phyloP scores from a whole-genome alignment of 2,888 invertebrate species.

The Limenitis camilla region DNA sequence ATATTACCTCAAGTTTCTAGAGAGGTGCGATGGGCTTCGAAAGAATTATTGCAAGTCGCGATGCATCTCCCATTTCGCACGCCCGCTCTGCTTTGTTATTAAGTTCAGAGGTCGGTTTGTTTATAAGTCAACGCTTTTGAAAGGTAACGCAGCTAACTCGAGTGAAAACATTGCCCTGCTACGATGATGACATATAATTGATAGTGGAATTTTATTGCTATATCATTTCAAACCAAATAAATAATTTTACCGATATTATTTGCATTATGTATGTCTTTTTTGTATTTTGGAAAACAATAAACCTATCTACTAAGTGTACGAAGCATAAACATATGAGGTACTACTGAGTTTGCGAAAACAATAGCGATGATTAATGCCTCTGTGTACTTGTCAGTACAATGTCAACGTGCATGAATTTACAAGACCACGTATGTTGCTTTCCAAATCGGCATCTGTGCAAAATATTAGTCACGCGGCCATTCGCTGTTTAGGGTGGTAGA shows the following conservation, averaged over 20 bases:
- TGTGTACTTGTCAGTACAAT: conserved; percentile 2
- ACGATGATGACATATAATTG: conserved; percentile 69
- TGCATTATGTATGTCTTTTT: too few relatives aligned
- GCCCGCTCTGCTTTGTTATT: conserved; percentile 70
- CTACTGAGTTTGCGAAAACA: not conserved
- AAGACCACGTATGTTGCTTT: conserved; percentile 28
- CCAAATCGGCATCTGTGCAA: conserved; percentile 51
- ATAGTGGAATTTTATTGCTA: conserved; percentile 63
- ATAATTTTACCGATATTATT: too few relatives aligned
- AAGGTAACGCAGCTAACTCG: conserved; percentile 65
- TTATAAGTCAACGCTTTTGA: conserved; percentile 70
- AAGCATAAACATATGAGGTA: conserved; percentile 3
- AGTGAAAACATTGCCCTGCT: conserved; percentile 63
- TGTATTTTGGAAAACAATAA: too few relatives aligned
- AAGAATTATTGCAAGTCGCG: conserved; percentile 66
- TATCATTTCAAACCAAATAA: not conserved
- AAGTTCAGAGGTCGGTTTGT: conserved; percentile 72
- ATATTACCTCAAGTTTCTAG: conserved; percentile 53
- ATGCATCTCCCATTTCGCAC: conserved; percentile 72
- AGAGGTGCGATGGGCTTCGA: conserved; percentile 50
- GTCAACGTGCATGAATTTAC: conserved; percentile 6
- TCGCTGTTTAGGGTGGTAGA: conserved; percentile 25
- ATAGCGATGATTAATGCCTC: not conserved
- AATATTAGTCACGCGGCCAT: conserved; percentile 51
- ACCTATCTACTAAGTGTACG: too few relatives aligned